A percentile compares a stretch with the other conserved stretches of the same genome.
phyloP scores from a whole-genome alignment of 2,113 vertebrate species.

The Ailurus styani region DNA sequence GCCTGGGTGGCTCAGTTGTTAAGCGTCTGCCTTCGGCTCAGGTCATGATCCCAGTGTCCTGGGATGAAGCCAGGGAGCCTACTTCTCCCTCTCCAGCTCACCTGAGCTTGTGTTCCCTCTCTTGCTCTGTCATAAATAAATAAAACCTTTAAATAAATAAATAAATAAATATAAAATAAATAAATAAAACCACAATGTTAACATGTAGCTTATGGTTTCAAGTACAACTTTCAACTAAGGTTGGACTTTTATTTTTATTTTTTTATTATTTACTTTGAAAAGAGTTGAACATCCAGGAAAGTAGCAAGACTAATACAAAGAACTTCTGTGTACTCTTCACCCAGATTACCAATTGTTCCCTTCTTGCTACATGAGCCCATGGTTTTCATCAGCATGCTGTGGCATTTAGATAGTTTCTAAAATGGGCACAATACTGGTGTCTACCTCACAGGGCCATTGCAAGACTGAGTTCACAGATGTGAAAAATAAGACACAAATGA shows the following conservation, averaged over 20 bases:
- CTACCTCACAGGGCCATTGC: not conserved
- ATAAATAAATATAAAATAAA: too few relatives aligned
- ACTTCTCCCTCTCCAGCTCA: too few relatives aligned
- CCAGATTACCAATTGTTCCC: not conserved
- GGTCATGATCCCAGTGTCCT: too few relatives aligned
- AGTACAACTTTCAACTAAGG: not conserved
- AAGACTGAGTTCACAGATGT: not conserved
- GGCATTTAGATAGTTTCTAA: not conserved
- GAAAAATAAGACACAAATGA: not conserved
- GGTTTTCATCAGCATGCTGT: not conserved
- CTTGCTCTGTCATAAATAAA: too few relatives aligned
- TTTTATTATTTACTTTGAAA: constrained; percentile 22
- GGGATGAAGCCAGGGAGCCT: too few relatives aligned
- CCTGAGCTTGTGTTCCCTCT: too few relatives aligned
- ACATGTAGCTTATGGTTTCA: not conserved
- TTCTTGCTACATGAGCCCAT: not conserved
- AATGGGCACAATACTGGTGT: not conserved
- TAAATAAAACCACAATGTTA: too few relatives aligned
- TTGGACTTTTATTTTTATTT: not conserved
- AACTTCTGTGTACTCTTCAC: not conserved
- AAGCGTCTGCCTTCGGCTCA: too few relatives aligned
- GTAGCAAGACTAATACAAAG: not conserved
- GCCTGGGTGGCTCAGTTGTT: too few relatives aligned
- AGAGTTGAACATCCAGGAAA: not conserved
- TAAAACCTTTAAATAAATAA: too few relatives aligned